phyloP scores from a whole-genome alignment of 2,888 invertebrate species.

The Xylophagus ater region DNA sequence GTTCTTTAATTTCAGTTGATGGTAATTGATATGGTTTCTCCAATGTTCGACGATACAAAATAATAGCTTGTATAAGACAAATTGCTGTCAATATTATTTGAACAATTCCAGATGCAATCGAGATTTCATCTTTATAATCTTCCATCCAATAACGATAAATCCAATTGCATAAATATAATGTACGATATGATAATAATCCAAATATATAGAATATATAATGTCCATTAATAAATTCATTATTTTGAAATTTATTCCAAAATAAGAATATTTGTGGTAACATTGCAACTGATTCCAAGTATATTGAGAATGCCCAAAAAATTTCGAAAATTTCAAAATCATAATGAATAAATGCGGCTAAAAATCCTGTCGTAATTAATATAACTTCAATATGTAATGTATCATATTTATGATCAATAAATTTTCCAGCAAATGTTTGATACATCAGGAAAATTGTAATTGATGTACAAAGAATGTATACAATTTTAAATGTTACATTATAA shows the following conservation, averaged over 20 bases:
- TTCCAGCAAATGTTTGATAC: slow-evolving; percentile 94
- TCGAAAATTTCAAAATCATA: slow-evolving; percentile 90
- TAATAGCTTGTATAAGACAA: no score
- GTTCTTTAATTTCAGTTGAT: no score
- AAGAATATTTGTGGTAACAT: slow-evolving; percentile 97
- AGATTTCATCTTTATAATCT: slow-evolving; percentile 90
- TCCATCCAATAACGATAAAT: slow-evolving; percentile 89
- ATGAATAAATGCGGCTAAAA: slow-evolving; percentile 83
- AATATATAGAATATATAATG: slow-evolving; percentile 93
- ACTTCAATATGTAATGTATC: slow-evolving; percentile 98
- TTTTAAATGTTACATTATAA: slow-evolving; percentile 95
- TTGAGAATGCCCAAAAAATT: slow-evolving; percentile 98
- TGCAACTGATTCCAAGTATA: slow-evolving; percentile 97
- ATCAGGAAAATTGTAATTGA: slow-evolving; percentile 90
- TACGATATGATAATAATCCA: slow-evolving; percentile 83
- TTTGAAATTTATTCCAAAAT: slow-evolving; percentile 96
- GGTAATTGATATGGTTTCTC: no score
- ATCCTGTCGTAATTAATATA: slow-evolving; percentile 72
- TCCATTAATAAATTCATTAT: slow-evolving; percentile 99
- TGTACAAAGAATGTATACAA: slow-evolving; percentile 78
- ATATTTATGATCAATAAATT: slow-evolving; percentile 94
- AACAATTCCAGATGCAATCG: slow-evolving; percentile 91
- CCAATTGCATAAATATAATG: slow-evolving; percentile 90
- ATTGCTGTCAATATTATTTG: slow-evolving; percentile 94
- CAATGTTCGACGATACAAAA: no score